These are phyloP conservation scores for Callopanchax toddi DNA, from an alignment of 2,113 vertebrate species.

Conservation along the genomic window DNA sequence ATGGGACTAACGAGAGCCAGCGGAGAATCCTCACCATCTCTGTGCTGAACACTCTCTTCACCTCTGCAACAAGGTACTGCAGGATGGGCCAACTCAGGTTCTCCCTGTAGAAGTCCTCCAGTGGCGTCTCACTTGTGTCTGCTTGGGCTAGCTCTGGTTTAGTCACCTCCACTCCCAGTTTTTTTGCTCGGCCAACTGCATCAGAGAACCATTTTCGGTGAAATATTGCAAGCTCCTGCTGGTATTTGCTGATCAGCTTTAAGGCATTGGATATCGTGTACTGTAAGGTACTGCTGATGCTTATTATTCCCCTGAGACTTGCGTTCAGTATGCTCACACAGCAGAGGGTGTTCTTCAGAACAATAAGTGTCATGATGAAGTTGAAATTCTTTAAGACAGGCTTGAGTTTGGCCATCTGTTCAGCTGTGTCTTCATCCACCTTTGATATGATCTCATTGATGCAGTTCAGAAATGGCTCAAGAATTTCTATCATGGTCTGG, in stretches of 20 bases:
- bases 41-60: conserved; percentile 80
- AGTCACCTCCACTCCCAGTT: conserved; percentile 75
- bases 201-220: conserved; percentile 84
- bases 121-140: conserved; percentile 55
- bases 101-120: conserved; percentile 82
- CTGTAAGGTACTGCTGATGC: conserved; percentile 84
- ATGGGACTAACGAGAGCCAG: conserved; percentile 83
- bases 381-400: conserved; percentile 81
- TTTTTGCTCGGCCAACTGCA: conserved; percentile 80
- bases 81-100: conserved; percentile 76
- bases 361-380: conserved; percentile 82
- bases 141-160: conserved; percentile 64
- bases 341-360: conserved; percentile 83
- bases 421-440: conserved; percentile 72
- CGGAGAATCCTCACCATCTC: conserved; percentile 83
- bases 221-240: conserved; percentile 81
- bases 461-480: conserved; percentile 80
- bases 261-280: conserved; percentile 85
- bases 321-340: conserved; percentile 84
- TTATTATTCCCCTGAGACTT: conserved; percentile 84
- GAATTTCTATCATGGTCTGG: conserved; percentile 82
- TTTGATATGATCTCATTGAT: conserved; percentile 80
- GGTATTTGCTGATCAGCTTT: conserved; percentile 83
- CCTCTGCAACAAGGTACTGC: conserved; percentile 80
- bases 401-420: conserved; percentile 78